Base-by-base conservation (phyloP, 2,113 vertebrate genomes). In the Gadus chalcogrammus region DNA sequence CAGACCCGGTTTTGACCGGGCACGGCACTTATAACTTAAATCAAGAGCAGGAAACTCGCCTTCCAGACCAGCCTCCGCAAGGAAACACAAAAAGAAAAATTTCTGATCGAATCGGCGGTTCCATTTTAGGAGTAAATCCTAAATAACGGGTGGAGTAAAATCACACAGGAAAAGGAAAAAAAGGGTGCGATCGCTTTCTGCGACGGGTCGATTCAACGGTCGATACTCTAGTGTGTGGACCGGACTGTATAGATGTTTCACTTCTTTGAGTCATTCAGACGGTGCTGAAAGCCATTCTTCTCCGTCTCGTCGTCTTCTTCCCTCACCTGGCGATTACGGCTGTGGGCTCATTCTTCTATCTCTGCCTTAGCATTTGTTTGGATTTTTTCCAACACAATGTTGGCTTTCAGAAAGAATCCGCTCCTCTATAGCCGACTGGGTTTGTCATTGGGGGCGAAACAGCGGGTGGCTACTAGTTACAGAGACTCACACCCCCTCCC, bases 401-500 rank as follows among this genome's bases (percentile, higher is more conserved):
- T 59, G 88, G 81, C 80, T 90, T 89, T 90, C 87, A 90, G 83
- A 92, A 90, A 87, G 85, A 73, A 75, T 75, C 88, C 85, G 74
- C 63, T 76, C 73, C 79, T 91, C 77, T 78, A 87, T 79, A 85
- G 86, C 79, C 0, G 73, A 74, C 42, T 72, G 87, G 88, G 86
- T 84, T 88, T 90, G 69, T 92, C 91, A 92, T 90, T 88, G 79
- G 69, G 88, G 88, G 88, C 87, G 86, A 55, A 85, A 62, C 94
- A 93, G 93, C 90, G 91, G 92, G 91, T 89, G 81, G 80, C 87
- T 91, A 83, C 82, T 88, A 85, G 83, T 86, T 79, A 83, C 84
- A 84, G 88, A 86, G 90, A 81, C 85, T 48, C 42, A 48, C 42
- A 1, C 8, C 42, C 7, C 42, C 8, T 0, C 42, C 42, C 81